A percentile compares a stretch with the other conserved stretches of the same genome.
phyloP scores from a whole-genome alignment of 2,888 invertebrate genomes.

The Alloscopus bannaensis region DNA sequence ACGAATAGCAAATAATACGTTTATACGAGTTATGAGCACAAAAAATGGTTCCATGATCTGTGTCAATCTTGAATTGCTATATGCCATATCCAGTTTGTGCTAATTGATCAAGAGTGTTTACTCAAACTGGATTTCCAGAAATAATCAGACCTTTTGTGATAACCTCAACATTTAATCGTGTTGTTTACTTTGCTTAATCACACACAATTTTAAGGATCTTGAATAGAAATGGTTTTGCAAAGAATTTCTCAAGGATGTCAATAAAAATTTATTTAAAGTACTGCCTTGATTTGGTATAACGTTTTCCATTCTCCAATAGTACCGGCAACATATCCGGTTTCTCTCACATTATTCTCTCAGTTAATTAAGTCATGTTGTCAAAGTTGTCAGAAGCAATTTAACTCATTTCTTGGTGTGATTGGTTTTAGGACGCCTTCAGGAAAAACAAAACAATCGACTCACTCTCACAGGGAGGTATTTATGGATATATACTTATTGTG shows the following conservation, averaged over 20 bases:
- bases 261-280: not conserved
- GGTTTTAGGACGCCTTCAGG: no score
- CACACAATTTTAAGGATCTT: not conserved
- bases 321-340: conserved; percentile 45
- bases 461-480: no score
- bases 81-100: no score
- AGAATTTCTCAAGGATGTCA: not conserved
- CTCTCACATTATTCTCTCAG: no score
- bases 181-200: not conserved
- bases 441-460: no score
- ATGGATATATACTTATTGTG: no score
- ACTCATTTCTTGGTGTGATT: no score
- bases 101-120: no score
- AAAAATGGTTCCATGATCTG: no score
- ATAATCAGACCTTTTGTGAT: not conserved
- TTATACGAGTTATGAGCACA: no score
- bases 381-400: conserved; percentile 58
- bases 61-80: not conserved
- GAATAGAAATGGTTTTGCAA: not conserved
- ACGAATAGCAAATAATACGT: no score
- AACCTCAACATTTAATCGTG: not conserved
- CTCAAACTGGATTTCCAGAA: not conserved
- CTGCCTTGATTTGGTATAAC: not conserved
- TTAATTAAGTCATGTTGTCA: conserved; percentile 58
- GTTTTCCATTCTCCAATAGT: not conserved